Evolutionary conservation across 1,140 invertebrate genomes (phyloP).

Genomic region (Bombus sylvicola): DNA sequence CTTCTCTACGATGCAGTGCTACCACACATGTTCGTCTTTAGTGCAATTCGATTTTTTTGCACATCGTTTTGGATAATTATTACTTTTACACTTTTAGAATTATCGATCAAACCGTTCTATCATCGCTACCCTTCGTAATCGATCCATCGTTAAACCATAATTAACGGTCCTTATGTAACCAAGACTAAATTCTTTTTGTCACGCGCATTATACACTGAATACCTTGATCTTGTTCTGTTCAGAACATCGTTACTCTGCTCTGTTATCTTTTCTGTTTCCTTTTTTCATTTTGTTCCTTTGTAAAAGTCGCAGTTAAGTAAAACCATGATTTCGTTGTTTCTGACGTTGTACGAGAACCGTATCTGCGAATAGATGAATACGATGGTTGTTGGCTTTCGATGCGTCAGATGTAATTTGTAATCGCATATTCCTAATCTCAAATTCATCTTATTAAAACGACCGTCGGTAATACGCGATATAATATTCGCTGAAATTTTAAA

Average conservation of each 20-base stretch:
- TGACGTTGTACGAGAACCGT: constrained; percentile 33
- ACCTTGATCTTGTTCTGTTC: too few species aligned
- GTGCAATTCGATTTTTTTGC: constrained; percentile 8
- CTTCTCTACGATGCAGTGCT: constrained; percentile 42
- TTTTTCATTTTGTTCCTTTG: not conserved
- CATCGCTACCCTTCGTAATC: too few species aligned
- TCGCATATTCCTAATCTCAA: constrained; percentile 11
- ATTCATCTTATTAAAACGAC: constrained; percentile 42
- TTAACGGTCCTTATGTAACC: not conserved
- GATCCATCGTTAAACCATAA: too few species aligned
- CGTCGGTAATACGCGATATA: not conserved
- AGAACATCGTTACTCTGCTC: not conserved
- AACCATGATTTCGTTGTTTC: constrained; percentile 40
- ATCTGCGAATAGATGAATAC: constrained; percentile 29
- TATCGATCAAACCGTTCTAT: constrained; percentile 17
- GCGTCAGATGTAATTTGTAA: constrained; percentile 18
- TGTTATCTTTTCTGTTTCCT: too few species aligned
- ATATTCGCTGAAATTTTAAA: constrained; percentile 35
- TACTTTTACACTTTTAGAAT: constrained; percentile 6
- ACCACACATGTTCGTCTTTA: constrained; percentile 21
- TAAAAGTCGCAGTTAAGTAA: constrained; percentile 27
- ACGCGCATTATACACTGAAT: not conserved
- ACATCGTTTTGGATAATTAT: not conserved
- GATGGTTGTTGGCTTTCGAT: constrained; percentile 30
- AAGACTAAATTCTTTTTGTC: not conserved